These are phyloP conservation scores for Sorex fumeus DNA, from an alignment of 2,113 vertebrate genomes.

Conservation along the genomic window DNA sequence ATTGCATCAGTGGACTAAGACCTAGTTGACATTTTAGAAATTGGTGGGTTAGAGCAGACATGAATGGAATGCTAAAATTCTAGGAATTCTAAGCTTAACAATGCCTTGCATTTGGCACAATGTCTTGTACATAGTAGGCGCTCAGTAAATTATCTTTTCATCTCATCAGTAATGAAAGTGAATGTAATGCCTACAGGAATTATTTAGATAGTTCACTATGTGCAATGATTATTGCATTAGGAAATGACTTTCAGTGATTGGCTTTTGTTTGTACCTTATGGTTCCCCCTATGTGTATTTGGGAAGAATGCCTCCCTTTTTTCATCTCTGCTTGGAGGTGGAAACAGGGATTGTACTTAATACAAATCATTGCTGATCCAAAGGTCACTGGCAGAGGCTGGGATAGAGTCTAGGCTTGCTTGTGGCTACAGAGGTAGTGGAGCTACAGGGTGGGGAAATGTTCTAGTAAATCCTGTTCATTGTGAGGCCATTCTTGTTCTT, in stretches of 20 bases:
- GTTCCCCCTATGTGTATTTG: neutral
- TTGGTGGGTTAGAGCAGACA: slow-evolving; percentile 25
- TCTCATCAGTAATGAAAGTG: neutral
- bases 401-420: neutral
- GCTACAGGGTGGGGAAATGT: neutral
- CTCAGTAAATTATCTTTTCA: slow-evolving; percentile 14
- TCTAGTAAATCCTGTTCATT: neutral
- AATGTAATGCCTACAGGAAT: neutral
- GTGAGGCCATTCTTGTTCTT: neutral
- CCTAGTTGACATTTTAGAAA: slow-evolving; percentile 75
- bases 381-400: neutral
- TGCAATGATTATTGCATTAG: neutral
- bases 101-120: slow-evolving; percentile 9
- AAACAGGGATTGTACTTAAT: neutral
- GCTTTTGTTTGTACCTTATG: neutral
- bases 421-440: neutral
- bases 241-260: neutral
- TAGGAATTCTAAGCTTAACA: slow-evolving; percentile 20
- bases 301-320: neutral
- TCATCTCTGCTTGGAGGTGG: neutral
- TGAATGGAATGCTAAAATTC: slow-evolving; percentile 67
- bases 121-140: neutral
- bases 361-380: neutral
- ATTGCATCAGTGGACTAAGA: slow-evolving; percentile 62
- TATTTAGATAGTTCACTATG: neutral